Conservation (phyloP, 2,113 vertebrate species). For the Tamias sibiricus region DNA sequence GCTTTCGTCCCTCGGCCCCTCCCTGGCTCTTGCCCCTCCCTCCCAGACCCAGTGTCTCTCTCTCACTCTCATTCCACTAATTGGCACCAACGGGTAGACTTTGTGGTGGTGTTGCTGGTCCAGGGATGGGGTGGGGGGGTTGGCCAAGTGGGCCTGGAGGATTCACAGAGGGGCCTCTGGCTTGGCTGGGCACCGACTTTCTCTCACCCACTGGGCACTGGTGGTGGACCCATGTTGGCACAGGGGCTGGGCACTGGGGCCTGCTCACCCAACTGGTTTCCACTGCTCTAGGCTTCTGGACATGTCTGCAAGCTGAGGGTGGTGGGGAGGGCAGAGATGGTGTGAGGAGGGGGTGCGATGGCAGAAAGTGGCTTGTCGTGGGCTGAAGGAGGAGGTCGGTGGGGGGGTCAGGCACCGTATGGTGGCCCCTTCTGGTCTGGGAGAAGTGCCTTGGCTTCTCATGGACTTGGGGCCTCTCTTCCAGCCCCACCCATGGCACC, state of each 20-base stretch:
- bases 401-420: background rate
- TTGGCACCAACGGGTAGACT: slow-evolving; percentile 73
- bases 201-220: slow-evolving; percentile 74
- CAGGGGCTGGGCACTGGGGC: background rate
- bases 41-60: slow-evolving; percentile 68
- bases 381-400: slow-evolving; percentile 51
- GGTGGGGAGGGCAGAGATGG: background rate
- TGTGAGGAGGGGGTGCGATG: background rate
- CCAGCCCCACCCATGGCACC: background rate
- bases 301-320: slow-evolving; percentile 34
- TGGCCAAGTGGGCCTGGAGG: slow-evolving; percentile 30
- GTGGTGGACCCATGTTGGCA: slow-evolving; percentile 69
- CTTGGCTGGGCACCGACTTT: slow-evolving; percentile 83
- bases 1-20: slow-evolving; percentile 32
- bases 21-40: slow-evolving; percentile 68
- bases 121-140: background rate
- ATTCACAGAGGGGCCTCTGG: slow-evolving; percentile 58
- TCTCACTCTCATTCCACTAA: slow-evolving; percentile 76
- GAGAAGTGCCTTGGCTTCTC: background rate
- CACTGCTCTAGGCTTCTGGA: slow-evolving; percentile 63
- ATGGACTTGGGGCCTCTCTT: slow-evolving; percentile 31
- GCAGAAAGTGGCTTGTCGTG: background rate
- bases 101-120: slow-evolving; percentile 73
- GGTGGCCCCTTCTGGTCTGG: fast-evolving
- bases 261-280: slow-evolving; percentile 60